phyloP scores from a whole-genome alignment of 2,797 vertebrate species.

The Crenichthys baileyi region DNA sequence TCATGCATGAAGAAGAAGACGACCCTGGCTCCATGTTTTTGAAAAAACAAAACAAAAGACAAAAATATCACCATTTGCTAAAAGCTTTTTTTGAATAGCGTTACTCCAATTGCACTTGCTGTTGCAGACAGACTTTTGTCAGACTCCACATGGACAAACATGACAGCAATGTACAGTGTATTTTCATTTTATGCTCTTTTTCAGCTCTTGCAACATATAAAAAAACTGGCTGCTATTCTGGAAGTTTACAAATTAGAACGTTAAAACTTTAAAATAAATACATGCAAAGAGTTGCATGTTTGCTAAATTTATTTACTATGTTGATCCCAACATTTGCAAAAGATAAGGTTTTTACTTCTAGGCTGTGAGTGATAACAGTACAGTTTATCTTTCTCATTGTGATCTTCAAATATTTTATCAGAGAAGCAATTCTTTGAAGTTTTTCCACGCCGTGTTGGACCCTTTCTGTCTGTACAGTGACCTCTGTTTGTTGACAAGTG shows the following conservation, averaged over 20 bases:
- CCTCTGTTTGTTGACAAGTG: conserved; percentile 67
- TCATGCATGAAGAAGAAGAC: background rate
- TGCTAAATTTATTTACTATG: background rate
- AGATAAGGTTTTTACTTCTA: background rate
- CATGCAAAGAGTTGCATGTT: background rate
- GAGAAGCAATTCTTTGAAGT: background rate
- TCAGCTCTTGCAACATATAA: background rate
- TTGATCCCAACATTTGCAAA: background rate
- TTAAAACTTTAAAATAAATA: background rate
- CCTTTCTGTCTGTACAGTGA: background rate
- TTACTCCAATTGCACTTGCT: background rate
- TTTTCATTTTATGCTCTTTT: background rate
- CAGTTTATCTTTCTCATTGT: background rate
- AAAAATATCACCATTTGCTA: background rate
- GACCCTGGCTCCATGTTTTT: background rate
- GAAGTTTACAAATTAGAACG: background rate
- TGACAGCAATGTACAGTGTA: background rate
- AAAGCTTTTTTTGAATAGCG: background rate
- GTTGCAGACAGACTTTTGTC: background rate
- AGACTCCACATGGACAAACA: too few relatives aligned
- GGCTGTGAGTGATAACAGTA: background rate
- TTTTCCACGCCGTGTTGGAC: background rate
- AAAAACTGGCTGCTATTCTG: background rate
- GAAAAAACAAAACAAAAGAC: background rate
- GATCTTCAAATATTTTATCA: conserved; percentile 1